phyloP scores from a whole-genome alignment of 2,888 invertebrate genomes.

The Archaeoteleia sp. region DNA sequence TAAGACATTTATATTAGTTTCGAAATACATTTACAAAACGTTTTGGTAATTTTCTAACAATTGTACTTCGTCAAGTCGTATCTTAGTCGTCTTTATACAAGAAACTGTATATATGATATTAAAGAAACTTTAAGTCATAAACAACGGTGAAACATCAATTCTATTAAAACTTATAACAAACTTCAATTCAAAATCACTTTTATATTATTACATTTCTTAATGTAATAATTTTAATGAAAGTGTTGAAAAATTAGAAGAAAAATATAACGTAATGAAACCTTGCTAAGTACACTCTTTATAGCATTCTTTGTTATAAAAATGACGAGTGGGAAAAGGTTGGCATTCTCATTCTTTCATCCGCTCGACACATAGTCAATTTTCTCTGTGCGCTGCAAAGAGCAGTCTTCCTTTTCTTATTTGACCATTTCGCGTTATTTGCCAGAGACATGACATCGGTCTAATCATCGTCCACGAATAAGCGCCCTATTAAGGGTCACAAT shows the following conservation, averaged over 20 bases:
- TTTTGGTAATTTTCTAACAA: too few species aligned
- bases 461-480: constrained; percentile 65
- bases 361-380: constrained; percentile 50
- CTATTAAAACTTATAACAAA: too few species aligned
- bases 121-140: too few species aligned
- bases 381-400: constrained; percentile 19
- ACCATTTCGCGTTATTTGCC: constrained; percentile 36
- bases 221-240: constrained; percentile 1
- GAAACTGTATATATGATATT: too few species aligned
- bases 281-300: not conserved
- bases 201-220: too few species aligned
- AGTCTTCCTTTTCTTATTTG: constrained; percentile 21
- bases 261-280: constrained; percentile 1
- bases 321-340: constrained; percentile 8
- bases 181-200: too few species aligned
- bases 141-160: too few species aligned
- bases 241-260: not conserved
- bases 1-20: too few species aligned
- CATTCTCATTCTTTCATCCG: constrained; percentile 13
- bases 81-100: too few species aligned
- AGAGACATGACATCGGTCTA: constrained; percentile 59
- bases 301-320: constrained; percentile 17
- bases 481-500: constrained; percentile 64
- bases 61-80: too few species aligned
- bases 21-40: too few species aligned